Evolutionary conservation across 2,113 vertebrate genomes (phyloP), one percentile per base, ranked within the genome.

Genomic region (Narcine bancroftii): DNA sequence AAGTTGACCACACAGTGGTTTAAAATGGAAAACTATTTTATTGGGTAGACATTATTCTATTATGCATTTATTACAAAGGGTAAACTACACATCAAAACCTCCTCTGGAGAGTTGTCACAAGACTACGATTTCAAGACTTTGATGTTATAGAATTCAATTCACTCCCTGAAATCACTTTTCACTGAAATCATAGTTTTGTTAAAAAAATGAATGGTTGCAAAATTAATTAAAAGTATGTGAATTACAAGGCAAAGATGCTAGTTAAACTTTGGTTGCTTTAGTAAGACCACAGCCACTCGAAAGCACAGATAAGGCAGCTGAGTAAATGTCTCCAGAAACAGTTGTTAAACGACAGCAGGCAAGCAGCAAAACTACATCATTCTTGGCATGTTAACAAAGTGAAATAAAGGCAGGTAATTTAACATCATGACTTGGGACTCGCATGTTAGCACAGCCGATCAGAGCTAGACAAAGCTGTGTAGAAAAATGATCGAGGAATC

Each of bases 1-100:
- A 26, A 91, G 29, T 91, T 47, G 45, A 47, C 65, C 66, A 45
- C 65, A 93, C 87, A 0, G 91, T 89, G 24, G 0, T 7, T 79
- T 0, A 50, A 11, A 76, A n/a, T 60, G 7, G 76, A 93, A 92
- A 93, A 29, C 29, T 1, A 79, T 50, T 91, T 29, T 60, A n/a
- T 92, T 92, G 93, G 92, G 93, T n/a, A 93, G 6, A 1, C 69
- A 0, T 85, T 81, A 39, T 92, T 94, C 93, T 87, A 65, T 29
- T 56, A 26, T 0, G 45, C 2, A 33, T 72, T 42, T 69, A 36
- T 93, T 33, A 6, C 0, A 92, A 94, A 72, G 92, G 93, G 89
- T 3, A 15, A 50, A 92, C 94, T 93, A 71, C 93, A 89, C 13
- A 2, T 42, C 89, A 91, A 42, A 71, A 9, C 29, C n/a, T 39